A percentile compares a stretch with the other conserved stretches of the same genome.
phyloP scores from a whole-genome alignment of 2,113 vertebrate genomes.

The Etia nguti region DNA sequence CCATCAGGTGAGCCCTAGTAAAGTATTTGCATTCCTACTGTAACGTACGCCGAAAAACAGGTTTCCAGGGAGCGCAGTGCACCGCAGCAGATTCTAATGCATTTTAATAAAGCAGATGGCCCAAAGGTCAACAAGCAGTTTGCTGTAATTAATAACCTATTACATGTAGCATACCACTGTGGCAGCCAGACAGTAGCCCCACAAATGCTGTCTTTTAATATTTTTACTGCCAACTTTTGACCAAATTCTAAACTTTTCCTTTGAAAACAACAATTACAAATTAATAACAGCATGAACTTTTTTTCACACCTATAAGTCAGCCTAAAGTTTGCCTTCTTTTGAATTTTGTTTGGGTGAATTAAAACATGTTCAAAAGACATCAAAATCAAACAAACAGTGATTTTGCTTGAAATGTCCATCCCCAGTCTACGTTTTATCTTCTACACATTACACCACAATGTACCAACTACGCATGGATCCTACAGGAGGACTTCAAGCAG shows the following conservation, averaged over 20 bases:
- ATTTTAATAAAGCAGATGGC: conserved; percentile 46
- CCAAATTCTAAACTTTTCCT: not conserved
- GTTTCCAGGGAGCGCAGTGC: not conserved
- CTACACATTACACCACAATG: not conserved
- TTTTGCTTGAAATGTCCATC: not conserved
- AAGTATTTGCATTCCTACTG: not conserved
- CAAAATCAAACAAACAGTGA: not conserved
- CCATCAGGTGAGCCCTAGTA: not conserved
- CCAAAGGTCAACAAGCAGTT: conserved; percentile 28
- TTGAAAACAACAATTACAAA: not conserved
- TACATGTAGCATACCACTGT: not conserved
- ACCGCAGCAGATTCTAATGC: conserved; percentile 15
- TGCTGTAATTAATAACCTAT: not conserved
- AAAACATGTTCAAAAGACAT: not conserved
- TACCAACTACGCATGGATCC: not conserved
- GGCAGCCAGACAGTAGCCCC: not conserved
- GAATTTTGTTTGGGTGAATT: not conserved
- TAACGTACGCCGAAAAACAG: not conserved
- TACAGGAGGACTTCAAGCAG: not conserved
- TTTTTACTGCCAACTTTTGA: not conserved
- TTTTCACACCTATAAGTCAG: not conserved
- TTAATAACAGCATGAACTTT: not conserved
- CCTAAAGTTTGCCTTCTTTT: not conserved
- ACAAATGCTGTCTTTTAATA: not conserved
- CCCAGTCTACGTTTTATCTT: not conserved